phyloP scores from a whole-genome alignment of 2,113 vertebrate species.

The Meleagris gallopavo region DNA sequence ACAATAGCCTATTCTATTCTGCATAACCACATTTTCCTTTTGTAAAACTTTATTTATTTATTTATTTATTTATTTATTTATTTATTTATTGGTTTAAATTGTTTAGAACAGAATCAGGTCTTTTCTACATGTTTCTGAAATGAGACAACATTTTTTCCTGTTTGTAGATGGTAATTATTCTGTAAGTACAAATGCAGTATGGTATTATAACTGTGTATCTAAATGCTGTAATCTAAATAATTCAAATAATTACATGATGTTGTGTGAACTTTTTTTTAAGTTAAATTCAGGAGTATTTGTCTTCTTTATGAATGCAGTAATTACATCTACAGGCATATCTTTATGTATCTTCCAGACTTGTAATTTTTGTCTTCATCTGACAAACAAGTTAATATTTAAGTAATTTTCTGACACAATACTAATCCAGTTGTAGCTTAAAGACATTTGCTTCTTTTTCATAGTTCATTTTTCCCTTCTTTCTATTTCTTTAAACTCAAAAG shows the following conservation, averaged over 20 bases:
- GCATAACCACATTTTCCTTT: background rate
- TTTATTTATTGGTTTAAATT: too few relatives aligned
- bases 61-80: too few relatives aligned
- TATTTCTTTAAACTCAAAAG: background rate
- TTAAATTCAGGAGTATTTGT: background rate
- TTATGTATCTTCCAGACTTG: background rate
- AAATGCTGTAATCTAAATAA: background rate
- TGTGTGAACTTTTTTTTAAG: background rate
- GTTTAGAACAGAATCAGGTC: background rate
- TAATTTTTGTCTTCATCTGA: constrained; percentile 40
- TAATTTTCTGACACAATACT: constrained; percentile 33
- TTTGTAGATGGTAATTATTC: background rate
- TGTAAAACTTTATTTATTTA: background rate
- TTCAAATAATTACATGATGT: background rate
- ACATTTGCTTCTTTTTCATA: background rate
- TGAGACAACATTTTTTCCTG: background rate
- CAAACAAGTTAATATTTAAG: constrained; percentile 26
- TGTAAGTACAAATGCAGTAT: background rate
- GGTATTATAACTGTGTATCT: background rate
- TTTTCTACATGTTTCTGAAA: background rate
- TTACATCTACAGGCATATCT: constrained; percentile 13
- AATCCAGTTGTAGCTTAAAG: constrained; percentile 25
- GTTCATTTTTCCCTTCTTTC: background rate
- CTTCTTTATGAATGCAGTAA: background rate
- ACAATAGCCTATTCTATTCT: background rate